Conservation (phyloP, 2,797 vertebrate genomes). For the Euthynnus affinis region DNA sequence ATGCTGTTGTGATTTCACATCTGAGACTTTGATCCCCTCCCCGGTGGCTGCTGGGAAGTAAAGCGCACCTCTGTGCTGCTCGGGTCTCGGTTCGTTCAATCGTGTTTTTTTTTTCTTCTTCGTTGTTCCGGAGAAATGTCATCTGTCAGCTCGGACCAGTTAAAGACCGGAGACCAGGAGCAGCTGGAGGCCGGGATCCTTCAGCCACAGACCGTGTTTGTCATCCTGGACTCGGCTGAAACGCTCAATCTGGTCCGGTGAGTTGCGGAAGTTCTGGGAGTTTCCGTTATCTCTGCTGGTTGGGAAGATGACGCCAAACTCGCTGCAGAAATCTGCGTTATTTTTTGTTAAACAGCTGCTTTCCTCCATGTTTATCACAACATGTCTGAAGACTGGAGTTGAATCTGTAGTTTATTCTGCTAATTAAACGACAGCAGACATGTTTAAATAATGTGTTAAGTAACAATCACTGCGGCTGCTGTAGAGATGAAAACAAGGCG, state of each 20-base stretch:
- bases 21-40: neutral
- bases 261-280: slow-evolving; percentile 60
- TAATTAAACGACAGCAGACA: neutral
- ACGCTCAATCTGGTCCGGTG: slow-evolving; percentile 83
- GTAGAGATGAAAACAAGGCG: no score
- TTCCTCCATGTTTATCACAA: accelerated
- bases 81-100: neutral
- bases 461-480: neutral
- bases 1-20: slow-evolving; percentile 3
- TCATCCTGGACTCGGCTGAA: slow-evolving; percentile 84
- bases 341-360: neutral
- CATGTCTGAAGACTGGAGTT: no score
- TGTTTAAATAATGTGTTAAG: neutral
- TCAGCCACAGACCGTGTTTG: slow-evolving; percentile 82
- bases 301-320: neutral
- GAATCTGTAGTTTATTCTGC: accelerated
- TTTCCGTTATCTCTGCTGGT: slow-evolving; percentile 17
- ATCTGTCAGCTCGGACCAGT: slow-evolving; percentile 41
- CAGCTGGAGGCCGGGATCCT: slow-evolving; percentile 48
- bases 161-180: slow-evolving; percentile 46
- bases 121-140: slow-evolving; percentile 61
- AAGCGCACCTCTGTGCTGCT: neutral
- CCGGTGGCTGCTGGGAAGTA: slow-evolving; percentile 39
- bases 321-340: neutral
- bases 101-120: no score